Percentiles rank a stretch among this genome's conserved stretches.
phyloP scores from a whole-genome alignment of 2,797 vertebrate species.

The Vipera ursinii region DNA sequence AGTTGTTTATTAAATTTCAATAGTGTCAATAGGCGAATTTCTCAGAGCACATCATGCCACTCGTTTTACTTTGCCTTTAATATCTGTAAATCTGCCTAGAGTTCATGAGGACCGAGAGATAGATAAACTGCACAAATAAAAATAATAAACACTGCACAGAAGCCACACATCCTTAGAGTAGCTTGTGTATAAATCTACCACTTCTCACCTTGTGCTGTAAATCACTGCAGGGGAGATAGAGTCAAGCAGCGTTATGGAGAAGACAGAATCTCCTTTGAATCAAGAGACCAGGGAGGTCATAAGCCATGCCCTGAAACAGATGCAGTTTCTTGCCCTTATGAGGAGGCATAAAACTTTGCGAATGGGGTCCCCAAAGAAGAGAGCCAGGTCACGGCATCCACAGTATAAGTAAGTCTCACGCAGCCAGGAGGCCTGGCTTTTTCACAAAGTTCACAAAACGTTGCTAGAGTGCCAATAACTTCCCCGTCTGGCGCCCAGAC shows the following conservation, averaged over 20 bases:
- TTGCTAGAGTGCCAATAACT: neutral
- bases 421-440: neutral
- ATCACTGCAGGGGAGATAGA: neutral
- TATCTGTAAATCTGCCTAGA: neutral
- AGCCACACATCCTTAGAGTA: neutral
- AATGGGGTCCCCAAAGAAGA: neutral
- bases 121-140: neutral
- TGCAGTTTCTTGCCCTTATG: neutral
- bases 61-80: neutral
- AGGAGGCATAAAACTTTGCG: neutral
- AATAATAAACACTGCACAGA: neutral
- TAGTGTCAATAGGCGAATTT: neutral
- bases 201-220: neutral
- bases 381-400: neutral
- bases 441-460: neutral
- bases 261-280: neutral
- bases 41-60: too few relatives aligned
- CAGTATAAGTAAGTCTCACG: neutral
- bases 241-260: neutral
- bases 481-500: neutral
- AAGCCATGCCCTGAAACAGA: neutral
- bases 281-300: neutral
- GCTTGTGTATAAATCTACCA: neutral
- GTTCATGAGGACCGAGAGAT: neutral
- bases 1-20: neutral